phyloP scores from a whole-genome alignment of 2,797 vertebrate genomes.

The Amblyraja radiata region DNA sequence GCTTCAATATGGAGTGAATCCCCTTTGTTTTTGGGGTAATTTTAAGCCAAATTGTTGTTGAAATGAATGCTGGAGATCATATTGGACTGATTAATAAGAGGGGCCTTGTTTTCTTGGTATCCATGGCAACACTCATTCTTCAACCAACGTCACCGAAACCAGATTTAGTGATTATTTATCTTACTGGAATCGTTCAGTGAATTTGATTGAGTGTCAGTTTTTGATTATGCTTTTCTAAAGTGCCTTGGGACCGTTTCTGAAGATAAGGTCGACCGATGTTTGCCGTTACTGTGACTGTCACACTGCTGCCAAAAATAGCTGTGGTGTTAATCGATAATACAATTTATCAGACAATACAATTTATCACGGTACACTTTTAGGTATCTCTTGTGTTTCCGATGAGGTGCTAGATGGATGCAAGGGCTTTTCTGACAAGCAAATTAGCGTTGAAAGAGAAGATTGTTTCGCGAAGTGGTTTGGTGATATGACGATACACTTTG shows the following conservation, averaged over 20 bases:
- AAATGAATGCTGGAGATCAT: neutral
- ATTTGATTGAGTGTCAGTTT: neutral
- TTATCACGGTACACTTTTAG: neutral
- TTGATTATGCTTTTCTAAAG: neutral
- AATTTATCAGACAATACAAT: too few relatives aligned
- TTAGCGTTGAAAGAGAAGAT: neutral
- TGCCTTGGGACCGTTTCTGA: neutral
- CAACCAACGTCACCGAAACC: neutral
- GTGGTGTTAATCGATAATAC: neutral
- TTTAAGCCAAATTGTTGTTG: neutral
- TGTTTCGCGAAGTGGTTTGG: neutral
- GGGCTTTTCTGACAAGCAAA: neutral
- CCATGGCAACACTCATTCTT: neutral
- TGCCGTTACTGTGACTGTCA: neutral
- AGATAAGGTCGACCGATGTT: neutral
- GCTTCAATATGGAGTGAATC: too few relatives aligned
- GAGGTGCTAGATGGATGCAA: neutral
- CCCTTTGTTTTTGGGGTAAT: neutral
- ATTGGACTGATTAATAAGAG: neutral
- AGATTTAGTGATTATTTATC: neutral
- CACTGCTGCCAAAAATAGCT: neutral
- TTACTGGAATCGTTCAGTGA: neutral
- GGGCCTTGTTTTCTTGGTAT: neutral
- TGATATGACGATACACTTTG: neutral
- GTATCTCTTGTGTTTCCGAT: neutral